Base-by-base conservation (phyloP, 2,888 invertebrate species). In the Andrena camellia region DNA sequence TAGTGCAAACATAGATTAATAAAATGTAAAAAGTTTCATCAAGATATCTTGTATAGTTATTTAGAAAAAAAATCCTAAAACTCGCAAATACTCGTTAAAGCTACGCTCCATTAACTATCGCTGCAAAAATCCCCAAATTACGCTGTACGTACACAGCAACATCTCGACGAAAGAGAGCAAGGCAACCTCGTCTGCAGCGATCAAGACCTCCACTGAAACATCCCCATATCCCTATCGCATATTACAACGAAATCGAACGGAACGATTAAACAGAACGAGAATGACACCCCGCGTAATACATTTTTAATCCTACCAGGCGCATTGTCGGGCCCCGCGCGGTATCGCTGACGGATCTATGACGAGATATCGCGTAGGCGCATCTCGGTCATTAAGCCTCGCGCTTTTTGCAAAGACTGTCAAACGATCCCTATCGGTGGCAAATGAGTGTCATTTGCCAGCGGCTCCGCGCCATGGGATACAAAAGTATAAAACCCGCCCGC, bases 301-400 rank as follows among this genome's bases (percentile, higher is more conserved):
- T 92, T 93, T 93, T 93, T 93, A 93, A 93, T 93, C 93, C 88
- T 81, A 83, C 79, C 79, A 83, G 76, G 64, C 75, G 80, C 83
- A 86, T 83, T 70, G 88, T 81, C 71, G 78, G 81, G 83, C 84
- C 86, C 84, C 80, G 86, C 88, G 90, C 88, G 88, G 91, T 93
- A 92, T 93, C 93, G 90, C 91, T 91, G 90, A 89, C 91, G 90
- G 92, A 92, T 92, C 93, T 91, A 90, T 91, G 91, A 91, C 91
- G 89, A 90, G 92, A 90, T 93, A 93, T 93, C 93, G 89, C 90
- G 87, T 90, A 90, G 91, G 89, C 86, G 84, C 90, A 93, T 93
- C 93, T 92, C 88, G 92, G 92, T 93, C 93, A 91, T 93, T 93
- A 93, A 90, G 92, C 89, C 88, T 78, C 71, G 86, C 84, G 86